Evolutionary conservation across 2,888 invertebrate species (phyloP).

Genomic region (Limenitis camilla): DNA sequence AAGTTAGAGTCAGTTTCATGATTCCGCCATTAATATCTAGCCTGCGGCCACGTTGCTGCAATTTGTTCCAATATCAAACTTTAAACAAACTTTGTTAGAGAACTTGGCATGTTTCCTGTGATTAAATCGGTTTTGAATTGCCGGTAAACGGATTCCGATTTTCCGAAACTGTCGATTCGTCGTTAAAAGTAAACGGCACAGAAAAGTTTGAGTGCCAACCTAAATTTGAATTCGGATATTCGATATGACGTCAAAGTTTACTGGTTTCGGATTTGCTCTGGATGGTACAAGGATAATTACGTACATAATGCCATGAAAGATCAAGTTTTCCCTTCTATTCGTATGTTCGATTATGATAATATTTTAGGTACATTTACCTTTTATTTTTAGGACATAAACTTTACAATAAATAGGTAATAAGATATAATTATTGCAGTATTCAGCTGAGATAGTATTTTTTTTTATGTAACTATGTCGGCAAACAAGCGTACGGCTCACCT

Average conservation of each 20-base stretch:
- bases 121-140: constrained; percentile 72
- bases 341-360: too few species aligned
- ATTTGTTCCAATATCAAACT: constrained; percentile 69
- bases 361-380: too few species aligned
- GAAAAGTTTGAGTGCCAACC: constrained; percentile 45
- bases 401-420: too few species aligned
- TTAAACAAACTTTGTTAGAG: constrained; percentile 61
- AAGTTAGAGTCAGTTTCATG: constrained; percentile 45
- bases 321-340: too few species aligned
- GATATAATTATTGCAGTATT: too few species aligned
- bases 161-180: constrained; percentile 60
- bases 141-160: constrained; percentile 53
- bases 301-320: too few species aligned
- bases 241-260: constrained; percentile 23
- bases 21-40: constrained; percentile 64
- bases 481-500: too few species aligned
- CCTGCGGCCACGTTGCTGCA: constrained; percentile 63
- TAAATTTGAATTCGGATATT: constrained; percentile 50
- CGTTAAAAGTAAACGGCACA: constrained; percentile 55
- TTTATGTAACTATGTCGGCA: too few species aligned
- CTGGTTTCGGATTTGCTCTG: constrained; percentile 7
- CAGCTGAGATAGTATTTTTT: too few species aligned
- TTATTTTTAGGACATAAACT: too few species aligned
- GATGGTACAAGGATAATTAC: too few species aligned
- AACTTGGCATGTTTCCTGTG: constrained; percentile 69